Evolutionary conservation across 1,140 invertebrate species (phyloP).

Genomic region (Epicauta chinensis): DNA sequence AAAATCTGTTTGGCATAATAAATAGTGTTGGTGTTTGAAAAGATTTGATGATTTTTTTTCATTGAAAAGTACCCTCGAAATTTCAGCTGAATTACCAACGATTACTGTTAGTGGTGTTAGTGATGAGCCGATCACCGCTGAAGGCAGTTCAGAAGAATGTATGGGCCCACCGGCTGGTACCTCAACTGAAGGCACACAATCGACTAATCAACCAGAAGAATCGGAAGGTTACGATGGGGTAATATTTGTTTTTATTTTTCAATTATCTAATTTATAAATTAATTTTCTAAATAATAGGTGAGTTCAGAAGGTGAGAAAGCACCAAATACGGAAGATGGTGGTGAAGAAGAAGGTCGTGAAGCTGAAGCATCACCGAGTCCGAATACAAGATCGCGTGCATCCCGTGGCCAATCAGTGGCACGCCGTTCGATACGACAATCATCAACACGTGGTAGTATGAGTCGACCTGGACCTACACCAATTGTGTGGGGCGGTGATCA

Average conservation of each 20-base stretch:
- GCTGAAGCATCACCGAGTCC: slow-evolving; percentile 59
- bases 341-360: slow-evolving; percentile 60
- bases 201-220: slow-evolving; percentile 26
- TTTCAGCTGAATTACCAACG: slow-evolving; percentile 26
- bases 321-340: slow-evolving; percentile 45
- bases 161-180: slow-evolving; percentile 37
- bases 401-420: slow-evolving; percentile 19
- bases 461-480: slow-evolving; percentile 22
- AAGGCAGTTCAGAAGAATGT: slow-evolving; percentile 34
- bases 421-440: slow-evolving; percentile 23
- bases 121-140: slow-evolving; percentile 29
- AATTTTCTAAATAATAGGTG: slow-evolving; percentile 34
- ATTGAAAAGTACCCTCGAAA: not conserved
- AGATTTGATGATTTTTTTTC: not conserved
- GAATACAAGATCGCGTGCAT: slow-evolving; percentile 41
- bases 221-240: slow-evolving; percentile 37
- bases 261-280: not conserved
- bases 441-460: slow-evolving; percentile 5
- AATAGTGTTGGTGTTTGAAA: not conserved
- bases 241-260: slow-evolving; percentile 3
- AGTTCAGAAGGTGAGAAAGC: slow-evolving; percentile 57
- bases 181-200: slow-evolving; percentile 28
- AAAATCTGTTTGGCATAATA: too few relatives aligned
- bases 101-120: slow-evolving; percentile 33
- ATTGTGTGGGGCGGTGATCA: slow-evolving; percentile 26